phyloP scores from a whole-genome alignment of 2,888 invertebrate genomes.

The Himalopsyche anomala region DNA sequence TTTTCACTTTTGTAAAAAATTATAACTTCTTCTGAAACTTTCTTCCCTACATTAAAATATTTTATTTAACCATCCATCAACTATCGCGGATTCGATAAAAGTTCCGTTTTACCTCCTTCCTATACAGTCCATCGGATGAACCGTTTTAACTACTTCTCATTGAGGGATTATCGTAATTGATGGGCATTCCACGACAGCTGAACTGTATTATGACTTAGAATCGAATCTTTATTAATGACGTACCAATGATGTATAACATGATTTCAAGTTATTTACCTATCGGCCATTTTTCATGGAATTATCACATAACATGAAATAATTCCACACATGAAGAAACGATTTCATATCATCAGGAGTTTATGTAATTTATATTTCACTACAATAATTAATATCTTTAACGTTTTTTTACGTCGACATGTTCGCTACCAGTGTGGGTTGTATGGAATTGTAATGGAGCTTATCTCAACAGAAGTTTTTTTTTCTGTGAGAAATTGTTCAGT shows the following conservation, averaged over 20 bases:
- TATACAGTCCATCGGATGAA: not conserved
- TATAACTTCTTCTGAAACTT: no score
- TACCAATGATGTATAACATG: not conserved
- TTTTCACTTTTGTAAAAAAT: no score
- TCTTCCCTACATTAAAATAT: no score
- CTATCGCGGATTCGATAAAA: not conserved
- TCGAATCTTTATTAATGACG: not conserved
- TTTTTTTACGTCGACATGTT: no score
- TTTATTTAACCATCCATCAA: not conserved
- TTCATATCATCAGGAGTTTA: no score
- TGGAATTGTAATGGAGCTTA: no score
- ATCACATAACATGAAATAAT: not conserved
- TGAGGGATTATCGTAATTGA: constrained; percentile 11
- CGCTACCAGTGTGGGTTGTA: no score
- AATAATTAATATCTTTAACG: no score
- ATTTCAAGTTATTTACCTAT: not conserved
- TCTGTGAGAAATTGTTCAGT: no score
- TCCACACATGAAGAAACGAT: no score
- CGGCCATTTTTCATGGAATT: not conserved
- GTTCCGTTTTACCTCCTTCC: not conserved
- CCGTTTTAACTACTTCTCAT: constrained; percentile 9
- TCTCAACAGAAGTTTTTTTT: no score
- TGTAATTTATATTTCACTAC: no score
- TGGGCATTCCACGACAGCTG: not conserved
- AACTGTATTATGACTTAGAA: not conserved